phyloP scores from a whole-genome alignment of 64 coral and sea anemone species.

The Porites australiensis region DNA sequence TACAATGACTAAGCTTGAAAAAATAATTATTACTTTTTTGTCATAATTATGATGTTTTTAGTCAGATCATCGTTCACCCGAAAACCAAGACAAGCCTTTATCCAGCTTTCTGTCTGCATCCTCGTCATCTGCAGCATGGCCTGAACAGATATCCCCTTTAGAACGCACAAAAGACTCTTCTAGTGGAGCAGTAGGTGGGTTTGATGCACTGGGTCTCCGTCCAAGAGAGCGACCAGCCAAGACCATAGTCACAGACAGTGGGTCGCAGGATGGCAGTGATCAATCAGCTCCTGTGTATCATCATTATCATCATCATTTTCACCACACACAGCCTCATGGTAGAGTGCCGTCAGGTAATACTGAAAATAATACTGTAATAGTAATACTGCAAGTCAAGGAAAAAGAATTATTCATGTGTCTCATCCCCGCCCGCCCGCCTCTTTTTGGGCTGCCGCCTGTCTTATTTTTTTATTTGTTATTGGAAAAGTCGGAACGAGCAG shows the following conservation, averaged over 20 bases:
- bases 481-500: too few relatives aligned
- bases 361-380: too few relatives aligned
- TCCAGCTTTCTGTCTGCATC: conserved; percentile 50
- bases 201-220: conserved; percentile 81
- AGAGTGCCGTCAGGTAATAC: conserved; percentile 7
- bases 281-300: conserved; percentile 82
- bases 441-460: too few relatives aligned
- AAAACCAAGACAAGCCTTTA: conserved; percentile 37
- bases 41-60: too few relatives aligned
- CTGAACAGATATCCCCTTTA: conserved; percentile 88
- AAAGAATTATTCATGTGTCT: too few relatives aligned
- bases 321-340: conserved; percentile 64
- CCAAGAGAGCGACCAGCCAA: conserved; percentile 12
- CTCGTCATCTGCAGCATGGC: conserved; percentile 77
- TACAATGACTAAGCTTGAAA: too few relatives aligned
- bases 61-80: background rate
- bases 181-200: conserved; percentile 17
- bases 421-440: too few relatives aligned
- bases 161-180: conserved; percentile 60
- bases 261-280: conserved; percentile 56
- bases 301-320: conserved; percentile 97
- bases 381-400: too few relatives aligned
- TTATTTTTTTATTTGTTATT: too few relatives aligned
- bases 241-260: conserved; percentile 9
- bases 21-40: too few relatives aligned